A percentile compares a stretch with the other conserved stretches of the same genome.
These are phyloP conservation scores for Hapalemur alaotrensis DNA, from an alignment of 2,797 vertebrate genomes.

Conservation along the genomic window DNA sequence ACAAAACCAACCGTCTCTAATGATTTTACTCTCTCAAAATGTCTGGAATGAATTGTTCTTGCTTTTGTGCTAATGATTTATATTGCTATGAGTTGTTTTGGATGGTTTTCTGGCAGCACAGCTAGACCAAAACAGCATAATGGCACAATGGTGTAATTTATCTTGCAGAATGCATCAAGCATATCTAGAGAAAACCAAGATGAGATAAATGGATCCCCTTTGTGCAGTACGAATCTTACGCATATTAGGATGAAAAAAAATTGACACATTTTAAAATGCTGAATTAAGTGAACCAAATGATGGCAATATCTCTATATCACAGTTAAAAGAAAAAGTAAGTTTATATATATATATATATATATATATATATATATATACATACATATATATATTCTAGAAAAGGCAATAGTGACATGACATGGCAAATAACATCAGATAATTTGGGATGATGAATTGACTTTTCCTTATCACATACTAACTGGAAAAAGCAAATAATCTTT, in stretches of 20 bases:
- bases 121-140: background rate
- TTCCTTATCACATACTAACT: background rate
- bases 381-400: background rate
- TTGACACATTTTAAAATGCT: background rate
- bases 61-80: background rate
- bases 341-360: background rate
- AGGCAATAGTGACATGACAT: background rate
- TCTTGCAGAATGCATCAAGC: background rate
- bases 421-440: constrained; percentile 7
- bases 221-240: background rate
- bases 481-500: background rate
- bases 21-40: background rate
- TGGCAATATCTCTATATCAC: background rate
- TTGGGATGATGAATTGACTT: background rate
- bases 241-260: background rate
- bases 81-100: background rate
- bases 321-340: background rate
- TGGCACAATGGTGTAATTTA: background rate
- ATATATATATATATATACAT: background rate
- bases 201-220: background rate
- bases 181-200: background rate
- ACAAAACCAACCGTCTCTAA: background rate
- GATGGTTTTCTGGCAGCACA: background rate
- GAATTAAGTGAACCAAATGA: background rate
- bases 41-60: background rate